These are phyloP conservation scores for Drosophila teissieri DNA, from an alignment of 1,140 invertebrate genomes.

Conservation along the genomic window DNA sequence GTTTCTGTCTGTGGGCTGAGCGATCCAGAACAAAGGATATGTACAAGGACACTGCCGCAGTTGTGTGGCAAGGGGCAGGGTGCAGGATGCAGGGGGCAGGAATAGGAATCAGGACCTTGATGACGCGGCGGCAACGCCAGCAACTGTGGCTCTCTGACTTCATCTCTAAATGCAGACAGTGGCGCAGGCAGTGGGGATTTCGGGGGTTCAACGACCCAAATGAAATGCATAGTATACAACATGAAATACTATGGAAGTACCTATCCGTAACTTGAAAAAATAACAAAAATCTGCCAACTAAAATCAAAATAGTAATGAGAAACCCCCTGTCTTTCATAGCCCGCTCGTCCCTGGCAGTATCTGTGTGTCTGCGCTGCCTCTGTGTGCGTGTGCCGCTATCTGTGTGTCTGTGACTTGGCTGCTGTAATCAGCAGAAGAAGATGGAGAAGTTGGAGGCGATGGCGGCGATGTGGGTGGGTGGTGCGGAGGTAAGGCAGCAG, in stretches of 20 bases:
- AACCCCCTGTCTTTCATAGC: not conserved
- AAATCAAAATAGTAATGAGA: not conserved
- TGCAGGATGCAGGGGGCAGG: not conserved
- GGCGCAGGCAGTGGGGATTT: not conserved
- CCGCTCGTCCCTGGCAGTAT: constrained; percentile 6
- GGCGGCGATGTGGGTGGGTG: not conserved
- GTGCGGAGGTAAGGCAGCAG: constrained; percentile 16
- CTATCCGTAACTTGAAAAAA: not conserved
- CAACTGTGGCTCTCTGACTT: constrained; percentile 43
- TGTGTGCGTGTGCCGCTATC: constrained; percentile 19
- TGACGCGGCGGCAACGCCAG: constrained; percentile 37
- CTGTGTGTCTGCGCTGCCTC: constrained; percentile 2
- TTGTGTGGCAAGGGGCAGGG: not conserved
- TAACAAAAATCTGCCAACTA: too few relatives aligned
- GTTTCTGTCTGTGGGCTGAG: constrained; percentile 1
- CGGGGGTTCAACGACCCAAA: not conserved
- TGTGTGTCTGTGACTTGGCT: constrained; percentile 36
- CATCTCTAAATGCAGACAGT: constrained; percentile 11
- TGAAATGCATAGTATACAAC: too few relatives aligned
- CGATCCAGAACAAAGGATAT: constrained; percentile 43
- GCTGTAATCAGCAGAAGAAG: constrained; percentile 63
- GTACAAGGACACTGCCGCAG: constrained; percentile 29
- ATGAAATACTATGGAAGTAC: too few relatives aligned
- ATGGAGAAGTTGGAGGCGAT: not conserved
- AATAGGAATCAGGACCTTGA: constrained; percentile 17